Conservation (phyloP, 2,888 invertebrate species). For the Cataglyphis rosenhaueri region DNA sequence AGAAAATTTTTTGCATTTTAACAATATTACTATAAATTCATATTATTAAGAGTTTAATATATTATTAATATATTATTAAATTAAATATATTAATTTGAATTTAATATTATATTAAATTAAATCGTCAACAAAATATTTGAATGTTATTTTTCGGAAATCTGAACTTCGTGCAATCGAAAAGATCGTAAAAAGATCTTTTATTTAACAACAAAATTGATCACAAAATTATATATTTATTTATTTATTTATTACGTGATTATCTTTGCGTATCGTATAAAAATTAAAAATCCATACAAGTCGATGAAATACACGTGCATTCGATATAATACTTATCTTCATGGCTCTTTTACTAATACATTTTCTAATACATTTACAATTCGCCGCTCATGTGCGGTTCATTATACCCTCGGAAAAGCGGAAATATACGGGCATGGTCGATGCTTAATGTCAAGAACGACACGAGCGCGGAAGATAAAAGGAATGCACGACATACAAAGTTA, state of each 20-base stretch:
- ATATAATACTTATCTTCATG: neutral
- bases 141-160: neutral
- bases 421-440: neutral
- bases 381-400: neutral
- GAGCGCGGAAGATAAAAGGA: neutral
- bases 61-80: neutral
- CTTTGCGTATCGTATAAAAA: neutral
- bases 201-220: no score
- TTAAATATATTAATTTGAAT: no score
- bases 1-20: neutral
- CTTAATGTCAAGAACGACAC: conserved; percentile 22
- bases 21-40: neutral
- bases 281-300: neutral
- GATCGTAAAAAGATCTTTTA: no score
- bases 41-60: neutral
- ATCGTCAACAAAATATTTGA: neutral
- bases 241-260: neutral
- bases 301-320: neutral
- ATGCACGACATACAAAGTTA: neutral
- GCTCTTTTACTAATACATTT: neutral
- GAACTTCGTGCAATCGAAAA: no score
- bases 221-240: no score
- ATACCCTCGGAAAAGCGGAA: conserved; percentile 8
- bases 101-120: neutral
- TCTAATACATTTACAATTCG: neutral